phyloP scores from a whole-genome alignment of 2,113 vertebrate species.

The Zosterops pallidus region DNA sequence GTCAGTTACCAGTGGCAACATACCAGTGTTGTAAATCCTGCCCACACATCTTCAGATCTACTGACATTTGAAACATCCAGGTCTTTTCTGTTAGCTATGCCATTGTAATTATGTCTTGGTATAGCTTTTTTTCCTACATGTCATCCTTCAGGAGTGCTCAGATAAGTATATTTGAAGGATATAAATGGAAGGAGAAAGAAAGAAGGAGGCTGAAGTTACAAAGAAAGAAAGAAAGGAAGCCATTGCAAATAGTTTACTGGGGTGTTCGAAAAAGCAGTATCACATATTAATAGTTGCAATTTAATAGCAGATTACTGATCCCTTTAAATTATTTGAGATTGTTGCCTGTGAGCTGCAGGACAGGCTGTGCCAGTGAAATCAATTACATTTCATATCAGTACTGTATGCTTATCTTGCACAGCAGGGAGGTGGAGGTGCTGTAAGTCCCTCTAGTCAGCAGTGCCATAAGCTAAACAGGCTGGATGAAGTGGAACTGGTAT shows the following conservation, averaged over 20 bases:
- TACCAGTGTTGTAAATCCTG: conserved; percentile 51
- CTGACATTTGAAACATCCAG: conserved; percentile 65
- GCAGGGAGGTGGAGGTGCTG: neutral
- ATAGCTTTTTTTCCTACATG: conserved; percentile 18
- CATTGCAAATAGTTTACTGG: neutral
- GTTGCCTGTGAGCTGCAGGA: neutral
- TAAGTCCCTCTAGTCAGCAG: neutral
- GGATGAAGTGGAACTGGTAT: neutral
- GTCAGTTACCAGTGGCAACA: conserved; percentile 68
- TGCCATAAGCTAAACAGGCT: neutral
- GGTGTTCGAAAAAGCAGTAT: neutral
- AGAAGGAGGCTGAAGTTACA: neutral
- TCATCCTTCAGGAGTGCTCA: conserved; percentile 26
- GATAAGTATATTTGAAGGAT: neutral
- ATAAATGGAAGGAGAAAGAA: conserved; percentile 31
- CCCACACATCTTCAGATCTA: conserved; percentile 64
- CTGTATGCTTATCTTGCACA: neutral
- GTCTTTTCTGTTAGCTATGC: conserved; percentile 41
- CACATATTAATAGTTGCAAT: neutral
- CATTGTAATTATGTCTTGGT: conserved; percentile 34
- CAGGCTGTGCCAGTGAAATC: conserved; percentile 11
- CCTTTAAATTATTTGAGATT: neutral
- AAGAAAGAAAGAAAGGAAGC: conserved; percentile 36
- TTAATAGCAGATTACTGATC: neutral
- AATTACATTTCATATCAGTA: neutral